Conservation (phyloP, 2,797 vertebrate species). For the Ctenochaetus hawaiiensis region DNA sequence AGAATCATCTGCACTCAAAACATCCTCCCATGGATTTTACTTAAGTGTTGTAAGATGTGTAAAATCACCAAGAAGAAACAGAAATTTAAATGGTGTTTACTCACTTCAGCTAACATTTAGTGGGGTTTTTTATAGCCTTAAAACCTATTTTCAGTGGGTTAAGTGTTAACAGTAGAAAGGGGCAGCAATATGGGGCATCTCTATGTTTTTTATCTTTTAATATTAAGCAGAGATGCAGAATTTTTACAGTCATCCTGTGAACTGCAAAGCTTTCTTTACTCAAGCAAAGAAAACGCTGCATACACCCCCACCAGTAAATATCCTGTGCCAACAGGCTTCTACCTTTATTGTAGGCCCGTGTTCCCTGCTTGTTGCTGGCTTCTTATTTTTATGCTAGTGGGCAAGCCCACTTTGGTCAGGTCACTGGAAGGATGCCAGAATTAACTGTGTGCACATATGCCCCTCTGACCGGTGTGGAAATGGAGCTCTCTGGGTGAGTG, state of each 20-base stretch:
- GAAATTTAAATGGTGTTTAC: conserved; percentile 1
- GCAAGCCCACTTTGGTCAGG: conserved; percentile 48
- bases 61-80: background rate
- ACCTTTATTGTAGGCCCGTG: background rate
- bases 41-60: background rate
- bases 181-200: background rate
- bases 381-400: conserved; percentile 37
- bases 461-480: conserved; percentile 42
- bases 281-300: conserved; percentile 19
- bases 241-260: background rate
- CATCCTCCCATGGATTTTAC: background rate
- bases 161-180: background rate
- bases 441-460: conserved; percentile 58
- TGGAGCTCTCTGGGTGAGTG: background rate
- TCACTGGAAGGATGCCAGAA: conserved; percentile 61
- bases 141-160: background rate
- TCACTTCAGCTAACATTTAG: background rate
- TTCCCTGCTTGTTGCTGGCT: conserved; percentile 10
- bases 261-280: conserved; percentile 1
- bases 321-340: conserved; percentile 21
- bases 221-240: background rate
- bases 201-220: background rate
- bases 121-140: background rate
- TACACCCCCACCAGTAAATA: conserved; percentile 17
- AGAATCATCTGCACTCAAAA: background rate